These are phyloP conservation scores for Terebella lapidaria DNA, from an alignment of 2,888 invertebrate species.

Conservation along the genomic window DNA sequence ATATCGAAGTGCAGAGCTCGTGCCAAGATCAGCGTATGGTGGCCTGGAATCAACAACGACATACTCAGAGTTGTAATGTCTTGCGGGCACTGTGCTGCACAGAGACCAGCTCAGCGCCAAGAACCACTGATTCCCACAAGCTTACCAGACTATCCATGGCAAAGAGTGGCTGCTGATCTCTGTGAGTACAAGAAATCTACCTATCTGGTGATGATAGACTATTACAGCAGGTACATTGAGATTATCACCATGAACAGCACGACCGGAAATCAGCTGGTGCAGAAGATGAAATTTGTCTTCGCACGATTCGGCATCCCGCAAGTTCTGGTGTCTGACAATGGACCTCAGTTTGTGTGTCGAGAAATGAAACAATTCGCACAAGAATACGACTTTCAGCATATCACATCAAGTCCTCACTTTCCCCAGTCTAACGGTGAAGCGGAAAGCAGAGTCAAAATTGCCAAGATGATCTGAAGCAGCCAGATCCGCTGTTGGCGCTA, in stretches of 20 bases:
- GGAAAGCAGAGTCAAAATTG: constrained; percentile 4
- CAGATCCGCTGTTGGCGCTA: neutral
- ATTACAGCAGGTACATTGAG: constrained; percentile 16
- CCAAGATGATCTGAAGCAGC: constrained; percentile 1
- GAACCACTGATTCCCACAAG: constrained; percentile 19
- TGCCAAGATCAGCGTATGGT: constrained; percentile 19
- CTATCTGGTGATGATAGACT: constrained; percentile 22
- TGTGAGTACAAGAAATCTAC: no score
- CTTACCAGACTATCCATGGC: constrained; percentile 23
- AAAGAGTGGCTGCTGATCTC: constrained; percentile 20
- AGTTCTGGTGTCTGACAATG: constrained; percentile 2
- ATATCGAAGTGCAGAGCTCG: constrained; percentile 3
- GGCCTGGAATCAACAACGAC: constrained; percentile 18
- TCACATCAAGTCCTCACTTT: neutral
- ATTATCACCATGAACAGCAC: neutral
- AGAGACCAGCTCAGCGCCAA: constrained; percentile 16
- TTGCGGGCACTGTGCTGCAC: constrained; percentile 18
- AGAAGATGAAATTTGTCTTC: neutral
- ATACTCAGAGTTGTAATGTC: constrained; percentile 8
- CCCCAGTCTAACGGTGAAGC: constrained; percentile 6
- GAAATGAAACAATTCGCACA: constrained; percentile 1
- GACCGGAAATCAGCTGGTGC: neutral
- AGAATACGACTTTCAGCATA: neutral
- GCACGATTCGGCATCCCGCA: neutral
- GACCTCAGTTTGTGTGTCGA: neutral